Evolutionary conservation across 2,113 vertebrate species (phyloP), one percentile per base, ranked within the genome.

Genomic region (Poeciliopsis occidentalis): DNA sequence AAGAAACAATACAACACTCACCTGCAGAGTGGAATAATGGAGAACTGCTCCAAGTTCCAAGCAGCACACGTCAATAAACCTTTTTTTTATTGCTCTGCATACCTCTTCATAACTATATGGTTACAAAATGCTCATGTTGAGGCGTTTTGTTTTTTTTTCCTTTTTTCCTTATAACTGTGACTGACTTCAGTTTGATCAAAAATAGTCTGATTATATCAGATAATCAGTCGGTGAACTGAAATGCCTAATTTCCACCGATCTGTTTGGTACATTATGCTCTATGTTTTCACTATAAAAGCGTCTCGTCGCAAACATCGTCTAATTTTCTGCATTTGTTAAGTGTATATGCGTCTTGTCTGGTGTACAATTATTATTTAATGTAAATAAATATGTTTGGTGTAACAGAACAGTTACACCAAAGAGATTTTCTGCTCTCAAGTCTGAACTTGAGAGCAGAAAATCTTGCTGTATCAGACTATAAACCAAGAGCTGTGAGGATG

Each of bases 21-120:
- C 73, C 72, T 75, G 30, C 11, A 12, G 8, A 63, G 11, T 67
- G 17, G 75, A 84, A 39, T 34, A 30, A 24, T 17, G 15, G 15
- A 32, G 26, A n/a, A 61, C 10, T 3, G 60, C 24, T 68, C 39
- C 24, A 72, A 69, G 39, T 57, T 34, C 24, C 32, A 27, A 54
- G 44, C 30, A 32, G 17, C 3, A 13, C 71, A 60, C 62, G 19
- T 17, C 13, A 29, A 76, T 0, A 74, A 68, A 73, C 73, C 29
- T 26, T 66, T 57, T 27, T 37, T 47, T 47, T 62, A 32, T 30
- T 26, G 26, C 62, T 73, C 39, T 5, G 27, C 54, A 44, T 60
- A 41, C 0, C 0, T 60, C 37, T 71, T 71, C 63, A 74, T 67
- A 26, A 76, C 68, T 0, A 66, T 29, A 72, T 4, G 32, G 27